phyloP scores from a whole-genome alignment of 1,140 invertebrate species.

The Drosophila punjabiensis region DNA sequence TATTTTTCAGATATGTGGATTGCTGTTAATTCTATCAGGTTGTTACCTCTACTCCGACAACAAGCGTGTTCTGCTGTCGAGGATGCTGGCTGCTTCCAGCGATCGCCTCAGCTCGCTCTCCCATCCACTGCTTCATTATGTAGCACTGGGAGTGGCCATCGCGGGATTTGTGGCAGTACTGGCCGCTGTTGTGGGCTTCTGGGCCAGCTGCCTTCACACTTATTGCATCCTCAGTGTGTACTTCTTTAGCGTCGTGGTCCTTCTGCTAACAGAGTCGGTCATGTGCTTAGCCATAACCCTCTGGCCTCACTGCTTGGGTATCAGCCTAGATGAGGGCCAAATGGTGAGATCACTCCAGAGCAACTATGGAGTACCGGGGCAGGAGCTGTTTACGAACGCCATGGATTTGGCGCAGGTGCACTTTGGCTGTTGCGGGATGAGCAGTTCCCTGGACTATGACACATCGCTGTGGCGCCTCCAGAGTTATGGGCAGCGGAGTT shows the following conservation, averaged over 20 bases:
- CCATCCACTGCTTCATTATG: conserved; percentile 91
- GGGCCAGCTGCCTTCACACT: conserved; percentile 91
- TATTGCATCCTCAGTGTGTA: conserved; percentile 91
- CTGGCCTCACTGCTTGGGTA: conserved; percentile 92
- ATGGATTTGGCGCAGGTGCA: conserved; percentile 91
- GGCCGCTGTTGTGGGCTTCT: conserved; percentile 90
- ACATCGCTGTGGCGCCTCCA: conserved; percentile 93
- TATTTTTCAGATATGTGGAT: conserved; percentile 89
- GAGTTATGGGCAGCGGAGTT: conserved; percentile 89
- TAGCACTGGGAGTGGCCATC: conserved; percentile 88
- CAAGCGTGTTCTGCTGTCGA: conserved; percentile 89
- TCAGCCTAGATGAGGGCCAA: conserved; percentile 88
- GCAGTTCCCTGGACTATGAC: conserved; percentile 92
- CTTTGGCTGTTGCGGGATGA: conserved; percentile 94
- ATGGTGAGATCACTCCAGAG: conserved; percentile 90
- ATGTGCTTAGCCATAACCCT: conserved; percentile 91
- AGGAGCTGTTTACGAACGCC: conserved; percentile 91
- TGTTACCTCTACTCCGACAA: conserved; percentile 90
- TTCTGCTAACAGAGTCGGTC: conserved; percentile 90
- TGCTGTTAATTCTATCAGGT: conserved; percentile 89
- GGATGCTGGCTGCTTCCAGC: conserved; percentile 88
- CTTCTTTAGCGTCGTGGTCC: conserved; percentile 89
- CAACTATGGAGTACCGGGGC: conserved; percentile 91
- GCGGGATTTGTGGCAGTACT: conserved; percentile 89
- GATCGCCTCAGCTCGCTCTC: conserved; percentile 86